A percentile compares a stretch with the other conserved stretches of the same genome.
phyloP scores from a whole-genome alignment of 2,113 vertebrate genomes.

The Cacatua alba region DNA sequence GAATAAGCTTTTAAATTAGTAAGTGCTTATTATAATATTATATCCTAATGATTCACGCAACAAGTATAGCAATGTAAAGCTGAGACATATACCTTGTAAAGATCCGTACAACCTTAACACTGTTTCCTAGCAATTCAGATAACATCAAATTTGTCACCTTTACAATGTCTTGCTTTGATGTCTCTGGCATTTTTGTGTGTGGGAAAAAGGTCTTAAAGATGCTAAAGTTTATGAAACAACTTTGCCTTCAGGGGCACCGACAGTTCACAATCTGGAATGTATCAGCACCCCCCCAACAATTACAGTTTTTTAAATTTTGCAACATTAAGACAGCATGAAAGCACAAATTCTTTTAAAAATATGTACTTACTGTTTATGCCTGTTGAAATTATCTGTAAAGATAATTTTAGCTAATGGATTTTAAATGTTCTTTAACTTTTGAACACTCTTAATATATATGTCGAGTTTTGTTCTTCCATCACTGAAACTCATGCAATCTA shows the following conservation, averaged over 20 bases:
- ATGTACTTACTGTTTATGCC: neutral
- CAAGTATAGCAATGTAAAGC: neutral
- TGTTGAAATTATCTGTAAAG: conserved; percentile 15
- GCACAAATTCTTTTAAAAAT: neutral
- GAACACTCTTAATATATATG: neutral
- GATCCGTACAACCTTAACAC: neutral
- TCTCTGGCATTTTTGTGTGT: neutral
- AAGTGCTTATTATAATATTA: neutral
- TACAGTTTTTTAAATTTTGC: neutral
- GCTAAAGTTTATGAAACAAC: neutral
- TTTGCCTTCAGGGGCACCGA: neutral
- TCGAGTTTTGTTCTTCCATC: neutral
- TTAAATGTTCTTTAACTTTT: conserved; percentile 8
- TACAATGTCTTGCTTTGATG: neutral
- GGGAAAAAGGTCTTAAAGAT: neutral
- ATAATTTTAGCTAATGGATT: conserved; percentile 38
- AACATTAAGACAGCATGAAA: neutral
- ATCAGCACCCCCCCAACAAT: neutral
- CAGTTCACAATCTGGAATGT: conserved; percentile 1
- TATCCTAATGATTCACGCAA: neutral
- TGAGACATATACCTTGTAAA: neutral
- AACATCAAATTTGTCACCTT: neutral
- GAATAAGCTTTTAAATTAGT: neutral
- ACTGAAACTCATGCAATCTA: neutral
- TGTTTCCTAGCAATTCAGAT: neutral